phyloP scores from a whole-genome alignment of 2,888 invertebrate species.

The Nephrotoma appendiculata region DNA sequence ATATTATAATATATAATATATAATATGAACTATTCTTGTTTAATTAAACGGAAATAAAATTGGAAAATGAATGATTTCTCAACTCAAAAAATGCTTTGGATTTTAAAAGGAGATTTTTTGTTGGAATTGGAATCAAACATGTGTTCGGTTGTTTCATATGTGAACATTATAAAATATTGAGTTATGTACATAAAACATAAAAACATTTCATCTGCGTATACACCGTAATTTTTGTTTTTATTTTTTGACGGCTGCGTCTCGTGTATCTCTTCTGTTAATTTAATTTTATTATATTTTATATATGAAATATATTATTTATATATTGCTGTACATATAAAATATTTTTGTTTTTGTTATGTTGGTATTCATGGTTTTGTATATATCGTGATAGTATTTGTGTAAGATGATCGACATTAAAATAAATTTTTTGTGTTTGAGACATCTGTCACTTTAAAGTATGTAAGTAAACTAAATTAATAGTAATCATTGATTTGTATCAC shows the following conservation, averaged over 20 bases:
- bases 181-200: neutral
- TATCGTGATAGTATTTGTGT: neutral
- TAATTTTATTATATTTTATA: neutral
- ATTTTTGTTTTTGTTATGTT: neutral
- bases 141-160: neutral
- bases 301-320: neutral
- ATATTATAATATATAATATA: no score
- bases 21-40: neutral
- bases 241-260: neutral
- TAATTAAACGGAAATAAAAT: neutral
- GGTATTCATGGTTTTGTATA: neutral
- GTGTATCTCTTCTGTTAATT: neutral
- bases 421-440: neutral
- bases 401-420: neutral
- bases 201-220: neutral
- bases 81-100: neutral
- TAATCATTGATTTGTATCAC: neutral
- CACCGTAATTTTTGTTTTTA: neutral
- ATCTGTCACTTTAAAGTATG: neutral
- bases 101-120: neutral
- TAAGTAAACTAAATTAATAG: neutral
- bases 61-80: neutral
- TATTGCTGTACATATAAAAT: neutral
- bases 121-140: neutral
- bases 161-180: neutral